Percentiles rank a stretch among this genome's conserved stretches.
Conservation (phyloP, 2,888 invertebrate species). For the Machimus atricapillus region DNA sequence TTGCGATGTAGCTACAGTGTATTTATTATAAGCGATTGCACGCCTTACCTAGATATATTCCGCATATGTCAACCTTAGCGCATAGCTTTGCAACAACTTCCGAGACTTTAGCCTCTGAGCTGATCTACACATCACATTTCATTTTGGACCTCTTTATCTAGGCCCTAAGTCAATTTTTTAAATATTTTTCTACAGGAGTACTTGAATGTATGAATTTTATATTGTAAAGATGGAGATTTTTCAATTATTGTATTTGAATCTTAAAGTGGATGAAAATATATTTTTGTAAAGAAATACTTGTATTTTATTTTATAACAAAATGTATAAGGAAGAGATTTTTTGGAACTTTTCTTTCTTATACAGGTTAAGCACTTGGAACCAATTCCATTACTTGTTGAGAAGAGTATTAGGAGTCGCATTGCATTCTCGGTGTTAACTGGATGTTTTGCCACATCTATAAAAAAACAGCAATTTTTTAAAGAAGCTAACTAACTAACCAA, state of each 20-base stretch:
- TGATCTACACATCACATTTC: conserved; percentile 27
- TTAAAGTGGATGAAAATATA: conserved; percentile 2
- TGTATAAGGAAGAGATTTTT: not conserved
- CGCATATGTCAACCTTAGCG: not conserved
- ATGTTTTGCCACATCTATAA: too few species aligned
- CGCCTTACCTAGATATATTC: not conserved
- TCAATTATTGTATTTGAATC: conserved; percentile 18
- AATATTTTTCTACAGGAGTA: conserved; percentile 34
- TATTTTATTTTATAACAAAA: not conserved
- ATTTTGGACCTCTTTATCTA: conserved; percentile 1
- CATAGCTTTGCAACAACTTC: conserved; percentile 5
- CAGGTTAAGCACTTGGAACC: too few species aligned
- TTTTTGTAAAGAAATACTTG: conserved; percentile 15
- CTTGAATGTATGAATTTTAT: conserved; percentile 30
- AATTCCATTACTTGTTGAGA: too few species aligned
- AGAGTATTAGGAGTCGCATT: too few species aligned
- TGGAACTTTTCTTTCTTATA: too few species aligned
- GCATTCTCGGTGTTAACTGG: too few species aligned
- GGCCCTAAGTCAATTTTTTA: conserved; percentile 36
- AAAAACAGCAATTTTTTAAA: too few species aligned
- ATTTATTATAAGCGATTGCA: not conserved
- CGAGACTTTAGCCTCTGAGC: conserved; percentile 18
- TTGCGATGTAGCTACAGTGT: not conserved
- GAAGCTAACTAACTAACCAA: too few species aligned
- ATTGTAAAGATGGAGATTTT: conserved; percentile 27